Evolutionary conservation across 2,888 invertebrate genomes (phyloP).

Genomic region (Andrena haemorrhoa): DNA sequence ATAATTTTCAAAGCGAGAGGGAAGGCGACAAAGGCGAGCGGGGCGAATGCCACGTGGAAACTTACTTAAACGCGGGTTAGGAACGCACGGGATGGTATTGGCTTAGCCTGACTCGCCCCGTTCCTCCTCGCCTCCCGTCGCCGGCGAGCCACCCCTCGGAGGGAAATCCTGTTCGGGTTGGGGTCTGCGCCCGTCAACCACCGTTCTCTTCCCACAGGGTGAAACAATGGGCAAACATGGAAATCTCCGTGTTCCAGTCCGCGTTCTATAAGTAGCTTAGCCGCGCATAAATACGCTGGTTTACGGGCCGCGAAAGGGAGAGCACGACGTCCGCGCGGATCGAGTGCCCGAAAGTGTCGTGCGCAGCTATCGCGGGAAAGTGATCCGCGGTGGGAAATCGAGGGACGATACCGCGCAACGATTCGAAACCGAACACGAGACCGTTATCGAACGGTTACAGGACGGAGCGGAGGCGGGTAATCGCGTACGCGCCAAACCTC

Average conservation of each 20-base stretch:
- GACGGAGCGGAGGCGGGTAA: neutral
- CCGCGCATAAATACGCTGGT: conserved; percentile 39
- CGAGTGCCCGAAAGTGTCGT: neutral
- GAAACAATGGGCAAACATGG: conserved; percentile 51
- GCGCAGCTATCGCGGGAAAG: neutral
- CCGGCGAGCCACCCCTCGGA: conserved; percentile 31
- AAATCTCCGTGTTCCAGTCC: conserved; percentile 42
- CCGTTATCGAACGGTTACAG: conserved; percentile 5
- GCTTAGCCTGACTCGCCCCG: conserved; percentile 8
- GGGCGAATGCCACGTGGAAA: conserved; percentile 11
- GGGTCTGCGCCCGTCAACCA: conserved; percentile 23
- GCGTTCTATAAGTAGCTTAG: conserved; percentile 50
- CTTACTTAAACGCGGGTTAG: conserved; percentile 43
- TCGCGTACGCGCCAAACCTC: conserved; percentile 11
- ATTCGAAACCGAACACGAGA: neutral
- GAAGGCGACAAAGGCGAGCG: conserved; percentile 7
- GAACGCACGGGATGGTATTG: conserved; percentile 22
- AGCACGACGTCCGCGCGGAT: neutral
- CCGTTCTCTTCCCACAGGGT: conserved; percentile 39
- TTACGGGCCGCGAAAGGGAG: conserved; percentile 4
- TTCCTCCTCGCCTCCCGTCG: neutral
- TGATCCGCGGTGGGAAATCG: neutral
- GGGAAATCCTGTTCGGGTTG: conserved; percentile 45
- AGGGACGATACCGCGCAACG: neutral
- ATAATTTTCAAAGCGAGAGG: conserved; percentile 48